Base-by-base conservation (phyloP, 2,888 invertebrate genomes). In the Keiferia lycopersicella region DNA sequence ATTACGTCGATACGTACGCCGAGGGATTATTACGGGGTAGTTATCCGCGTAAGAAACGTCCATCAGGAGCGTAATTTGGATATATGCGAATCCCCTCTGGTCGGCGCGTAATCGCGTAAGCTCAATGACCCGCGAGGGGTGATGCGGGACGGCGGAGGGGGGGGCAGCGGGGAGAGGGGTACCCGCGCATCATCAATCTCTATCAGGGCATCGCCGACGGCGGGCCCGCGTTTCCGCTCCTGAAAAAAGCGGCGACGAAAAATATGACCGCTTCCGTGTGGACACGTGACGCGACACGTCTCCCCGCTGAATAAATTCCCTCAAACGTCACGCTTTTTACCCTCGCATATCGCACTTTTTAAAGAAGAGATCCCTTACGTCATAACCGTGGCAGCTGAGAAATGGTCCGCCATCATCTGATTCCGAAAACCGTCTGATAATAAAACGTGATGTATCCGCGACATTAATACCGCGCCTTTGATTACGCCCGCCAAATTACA, bases 41-140 rank as follows among this genome's bases (percentile, higher is more conserved):
- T 82, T 80, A 83, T 80, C 80, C 78, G 77, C 79, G 79, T 84
- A 88, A 89, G 88, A 86, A 87, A 87, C 87, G 89, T 90, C 90
- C 84, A 87, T 91, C 89, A 88, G 77, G 71, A 72, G 76, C 73
- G 84, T 90, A 91, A 91, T 91, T 91, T 91, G 91, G 88, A 90
- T 91, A 88, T 88, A 90, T 90, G 87, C 86, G 88, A 84, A 83
- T 83, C 84, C 87, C 85, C 81, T 83, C 78, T 77, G 82, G 81
- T 76, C 78, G 77, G 78, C 60, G 76, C 74, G 80, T 88, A 88
- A 87, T 86, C 87, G 86, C 80, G 82, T 80, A 80, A 83, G 86
- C 86, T 77, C 85, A 82, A 83, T 84, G 85, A 83, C 83, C 83
- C 82, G 82, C 70, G 68, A 61, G 72, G 71, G 69, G 65, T 66